Percentiles rank a stretch among this genome's conserved stretches.
These are phyloP conservation scores for Hyppa rectilinea DNA, from an alignment of 2,888 invertebrate species.

Conservation along the genomic window DNA sequence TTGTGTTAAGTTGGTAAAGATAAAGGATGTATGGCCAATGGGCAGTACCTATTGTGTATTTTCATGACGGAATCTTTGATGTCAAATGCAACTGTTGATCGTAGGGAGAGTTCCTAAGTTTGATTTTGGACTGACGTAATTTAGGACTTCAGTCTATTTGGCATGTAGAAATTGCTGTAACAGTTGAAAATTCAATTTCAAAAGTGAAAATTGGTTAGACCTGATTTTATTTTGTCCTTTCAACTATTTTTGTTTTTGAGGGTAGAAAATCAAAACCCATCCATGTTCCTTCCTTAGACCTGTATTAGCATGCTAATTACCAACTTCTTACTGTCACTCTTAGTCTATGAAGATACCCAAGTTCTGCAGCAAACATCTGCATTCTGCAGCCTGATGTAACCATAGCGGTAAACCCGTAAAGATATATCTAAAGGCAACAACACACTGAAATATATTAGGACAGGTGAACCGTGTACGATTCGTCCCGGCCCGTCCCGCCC, in stretches of 20 bases:
- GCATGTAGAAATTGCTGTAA: neutral
- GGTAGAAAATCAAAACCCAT: too few species aligned
- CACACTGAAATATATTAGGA: conserved; percentile 51
- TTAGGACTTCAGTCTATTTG: too few species aligned
- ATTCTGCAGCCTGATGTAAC: conserved; percentile 12
- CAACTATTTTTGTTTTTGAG: too few species aligned
- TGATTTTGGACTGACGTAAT: neutral
- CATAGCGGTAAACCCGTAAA: conserved; percentile 29
- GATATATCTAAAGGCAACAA: conserved; percentile 43
- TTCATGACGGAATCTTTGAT: neutral
- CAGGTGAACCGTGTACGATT: conserved; percentile 52
- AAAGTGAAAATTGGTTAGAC: too few species aligned
- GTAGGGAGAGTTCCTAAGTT: neutral
- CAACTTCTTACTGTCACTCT: too few species aligned
- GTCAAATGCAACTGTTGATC: neutral
- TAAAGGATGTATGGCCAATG: too few species aligned
- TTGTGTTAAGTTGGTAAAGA: neutral
- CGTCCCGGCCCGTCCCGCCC: conserved; percentile 44
- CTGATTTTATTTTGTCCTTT: too few species aligned
- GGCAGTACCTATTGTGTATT: too few species aligned
- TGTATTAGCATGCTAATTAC: too few species aligned
- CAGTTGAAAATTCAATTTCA: neutral
- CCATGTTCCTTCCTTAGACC: too few species aligned
- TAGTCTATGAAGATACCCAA: neutral
- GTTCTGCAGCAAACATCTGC: conserved; percentile 28